Base-by-base conservation (phyloP, 2,113 vertebrate species). In the Rhabdornis inornatus region DNA sequence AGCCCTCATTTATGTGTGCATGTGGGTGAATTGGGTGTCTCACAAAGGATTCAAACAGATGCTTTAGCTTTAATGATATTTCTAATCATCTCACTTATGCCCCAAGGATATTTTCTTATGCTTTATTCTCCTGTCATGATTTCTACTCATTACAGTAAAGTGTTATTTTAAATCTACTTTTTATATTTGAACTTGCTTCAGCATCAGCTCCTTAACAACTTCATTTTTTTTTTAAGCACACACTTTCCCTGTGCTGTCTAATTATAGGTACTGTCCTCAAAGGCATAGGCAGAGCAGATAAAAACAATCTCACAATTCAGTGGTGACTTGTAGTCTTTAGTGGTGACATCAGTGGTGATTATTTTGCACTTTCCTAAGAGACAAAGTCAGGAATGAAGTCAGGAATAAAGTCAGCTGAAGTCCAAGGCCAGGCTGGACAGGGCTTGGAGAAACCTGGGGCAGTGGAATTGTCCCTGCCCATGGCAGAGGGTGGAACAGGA, bases 11-110 rank as follows among this genome's bases (percentile, higher is more conserved):
- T 89, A 20, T 85, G 52, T 42, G 82, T 60, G 52, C 74, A 89
- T 49, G 70, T 64, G 91, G 89, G 80, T 95, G 96, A 96, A 85
- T 4, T 70, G 93, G 94, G 88, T 95, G 92, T 81, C 94, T 95
- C 89, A 89, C 93, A 94, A 96, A 96, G 87, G 79, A 97, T 64
- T 93, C 82, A 80, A 95, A 83, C 95, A 96, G 95, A 95, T 96
- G 97, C 96, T 93, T 94, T 91, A 40, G 92, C 82, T 95, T 96
- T 96, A 97, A 97, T 90, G 93, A 94, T 96, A 96, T 96, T 97
- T 96, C 95, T 97, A 97, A 97, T 97, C 92, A 97, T 96, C 95
- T 95, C 93, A 85, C 83, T 96, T 97, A 95, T 94, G 81, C 95
- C 94, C 92, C 77, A 93, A 95, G 92, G 95, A 96, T 94, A 86